These are phyloP conservation scores for Prinia subflava DNA, from an alignment of 2,113 vertebrate species.

Conservation along the genomic window DNA sequence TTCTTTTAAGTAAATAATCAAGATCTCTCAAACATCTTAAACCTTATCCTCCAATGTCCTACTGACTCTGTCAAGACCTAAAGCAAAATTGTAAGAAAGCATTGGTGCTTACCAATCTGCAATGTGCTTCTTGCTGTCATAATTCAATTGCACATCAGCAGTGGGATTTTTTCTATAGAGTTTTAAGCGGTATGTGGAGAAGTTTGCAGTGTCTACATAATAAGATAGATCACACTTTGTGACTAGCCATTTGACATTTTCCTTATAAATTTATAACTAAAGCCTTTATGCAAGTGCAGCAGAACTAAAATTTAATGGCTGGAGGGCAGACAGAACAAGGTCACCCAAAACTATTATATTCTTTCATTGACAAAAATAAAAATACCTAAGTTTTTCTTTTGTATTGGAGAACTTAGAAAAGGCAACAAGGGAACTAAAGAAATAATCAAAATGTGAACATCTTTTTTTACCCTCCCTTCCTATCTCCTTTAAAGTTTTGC, in stretches of 20 bases:
- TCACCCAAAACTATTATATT: neutral
- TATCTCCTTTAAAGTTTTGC: neutral
- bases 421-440: neutral
- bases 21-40: neutral
- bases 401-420: neutral
- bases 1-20: neutral
- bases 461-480: neutral
- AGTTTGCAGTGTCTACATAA: neutral
- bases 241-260: neutral
- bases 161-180: neutral
- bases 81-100: neutral
- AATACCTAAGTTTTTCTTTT: neutral
- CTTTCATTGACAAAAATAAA: neutral
- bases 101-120: neutral
- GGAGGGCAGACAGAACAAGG: conserved; percentile 22
- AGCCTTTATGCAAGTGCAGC: conserved; percentile 16
- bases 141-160: neutral
- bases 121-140: neutral
- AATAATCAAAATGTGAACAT: neutral
- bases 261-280: conserved; percentile 25
- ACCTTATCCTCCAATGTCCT: neutral
- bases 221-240: neutral
- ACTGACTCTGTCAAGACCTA: neutral
- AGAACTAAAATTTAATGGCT: conserved; percentile 17
- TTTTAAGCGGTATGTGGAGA: neutral